Conservation (phyloP, 2,797 vertebrate species). For the Pseudomugil tenellus region DNA sequence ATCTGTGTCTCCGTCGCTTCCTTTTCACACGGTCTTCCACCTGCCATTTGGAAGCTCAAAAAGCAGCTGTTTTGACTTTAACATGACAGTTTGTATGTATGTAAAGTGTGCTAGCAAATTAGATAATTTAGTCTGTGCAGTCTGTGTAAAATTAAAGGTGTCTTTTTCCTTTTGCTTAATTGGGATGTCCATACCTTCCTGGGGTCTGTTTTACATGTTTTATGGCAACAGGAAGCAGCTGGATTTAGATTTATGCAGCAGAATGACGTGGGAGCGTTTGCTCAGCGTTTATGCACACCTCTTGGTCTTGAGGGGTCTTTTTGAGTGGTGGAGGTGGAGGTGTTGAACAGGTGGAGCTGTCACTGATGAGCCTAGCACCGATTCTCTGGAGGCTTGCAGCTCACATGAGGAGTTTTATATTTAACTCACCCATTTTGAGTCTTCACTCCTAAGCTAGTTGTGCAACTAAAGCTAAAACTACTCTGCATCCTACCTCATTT, state of each 20-base stretch:
- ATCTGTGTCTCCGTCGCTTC: constrained; percentile 53
- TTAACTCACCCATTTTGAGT: constrained; percentile 54
- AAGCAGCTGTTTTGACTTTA: constrained; percentile 57
- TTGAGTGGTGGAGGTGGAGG: constrained; percentile 20
- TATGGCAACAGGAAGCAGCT: constrained; percentile 17
- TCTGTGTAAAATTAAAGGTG: constrained; percentile 19
- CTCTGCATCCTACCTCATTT: constrained; percentile 56
- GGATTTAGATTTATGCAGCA: constrained; percentile 21
- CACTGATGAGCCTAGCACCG: constrained; percentile 32
- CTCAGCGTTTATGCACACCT: constrained; percentile 2
- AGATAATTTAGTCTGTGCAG: constrained; percentile 24
- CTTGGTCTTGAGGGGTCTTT: constrained; percentile 10
- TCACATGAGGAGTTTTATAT: constrained; percentile 63
- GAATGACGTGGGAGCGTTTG: constrained; percentile 7
- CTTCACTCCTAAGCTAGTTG: constrained; percentile 33
- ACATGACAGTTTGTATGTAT: constrained; percentile 15
- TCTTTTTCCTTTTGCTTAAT: constrained; percentile 30
- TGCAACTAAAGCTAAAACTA: constrained; percentile 40
- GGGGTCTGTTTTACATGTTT: not conserved
- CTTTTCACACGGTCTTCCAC: constrained; percentile 40
- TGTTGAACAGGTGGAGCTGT: constrained; percentile 57
- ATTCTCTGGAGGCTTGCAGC: constrained; percentile 23
- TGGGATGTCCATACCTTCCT: not conserved
- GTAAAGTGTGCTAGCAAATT: constrained; percentile 35
- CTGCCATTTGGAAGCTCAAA: constrained; percentile 55